Percentiles rank a stretch among this genome's conserved stretches.
Evolutionary conservation across 1,140 invertebrate species (phyloP).

Genomic region (Centruroides sculpturatus): DNA sequence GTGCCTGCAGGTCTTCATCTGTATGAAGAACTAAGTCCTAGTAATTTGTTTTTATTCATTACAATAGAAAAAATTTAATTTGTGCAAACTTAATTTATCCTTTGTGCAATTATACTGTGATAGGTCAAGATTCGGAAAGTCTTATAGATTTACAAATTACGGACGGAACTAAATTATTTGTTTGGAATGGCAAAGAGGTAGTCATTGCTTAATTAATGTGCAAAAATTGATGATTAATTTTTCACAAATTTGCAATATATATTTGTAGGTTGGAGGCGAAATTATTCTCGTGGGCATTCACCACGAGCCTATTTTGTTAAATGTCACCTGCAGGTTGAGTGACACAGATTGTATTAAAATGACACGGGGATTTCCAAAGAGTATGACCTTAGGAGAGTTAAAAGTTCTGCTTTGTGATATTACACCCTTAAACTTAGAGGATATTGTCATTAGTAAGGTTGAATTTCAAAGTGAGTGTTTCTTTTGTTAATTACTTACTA

Average conservation of each 20-base stretch:
- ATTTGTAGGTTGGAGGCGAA: conserved; percentile 8
- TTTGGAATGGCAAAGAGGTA: conserved; percentile 11
- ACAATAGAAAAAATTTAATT: not conserved
- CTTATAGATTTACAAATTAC: conserved; percentile 11
- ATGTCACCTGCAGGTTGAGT: not conserved
- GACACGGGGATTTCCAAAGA: conserved; percentile 8
- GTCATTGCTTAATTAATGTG: no score
- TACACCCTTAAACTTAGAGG: not conserved
- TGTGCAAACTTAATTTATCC: no score
- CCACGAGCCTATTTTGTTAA: conserved; percentile 12
- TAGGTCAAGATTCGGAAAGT: conserved; percentile 7
- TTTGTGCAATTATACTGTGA: not conserved
- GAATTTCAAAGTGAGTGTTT: conserved; percentile 5
- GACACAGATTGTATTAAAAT: conserved; percentile 3
- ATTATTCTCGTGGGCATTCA: conserved; percentile 4
- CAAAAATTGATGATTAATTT: not conserved
- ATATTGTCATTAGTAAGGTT: conserved; percentile 4
- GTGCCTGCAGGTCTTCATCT: conserved; percentile 13
- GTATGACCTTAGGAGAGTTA: conserved; percentile 6
- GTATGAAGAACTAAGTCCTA: conserved; percentile 9
- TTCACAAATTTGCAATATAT: not conserved
- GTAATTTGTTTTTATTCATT: not conserved
- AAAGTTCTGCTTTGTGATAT: not conserved
- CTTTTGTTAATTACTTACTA: not conserved
- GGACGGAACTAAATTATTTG: conserved; percentile 11